Evolutionary conservation across 2,113 vertebrate genomes (phyloP), one percentile per base, ranked within the genome.

Genomic region (Ciconia maguari): DNA sequence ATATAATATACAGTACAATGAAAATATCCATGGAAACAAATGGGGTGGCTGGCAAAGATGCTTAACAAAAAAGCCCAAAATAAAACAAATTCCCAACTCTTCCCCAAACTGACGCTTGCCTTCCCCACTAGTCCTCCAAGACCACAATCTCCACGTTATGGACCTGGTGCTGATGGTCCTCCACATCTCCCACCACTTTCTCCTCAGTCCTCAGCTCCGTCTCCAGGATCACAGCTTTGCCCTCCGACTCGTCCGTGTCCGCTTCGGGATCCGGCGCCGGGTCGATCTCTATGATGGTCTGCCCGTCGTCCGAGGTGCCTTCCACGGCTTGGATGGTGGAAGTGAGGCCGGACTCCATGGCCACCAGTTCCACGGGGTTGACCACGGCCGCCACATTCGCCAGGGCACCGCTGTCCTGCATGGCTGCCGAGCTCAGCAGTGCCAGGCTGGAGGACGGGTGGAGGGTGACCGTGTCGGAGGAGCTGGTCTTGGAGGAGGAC

Each of bases 261-360:
- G 98, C 98, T 97, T 99, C 98, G 78, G 98, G 98, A 54, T 98
- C 98, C 0, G 98, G 98, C 0, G 98, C 98, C 0, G 99, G 99
- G 94, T 99, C 98, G 48, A 99, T 99, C 97, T 99, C 99, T 55
- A 99, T 99, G 97, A 99, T 99, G 30, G 98, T 99, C 86, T 98
- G 98, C 62, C 98, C 97, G 5, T 98, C 98, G 0, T 98, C 97
- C 0, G 98, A 98, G 72, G 98, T 97, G 90, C 98, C 97, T 87
- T 99, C 99, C 71, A 98, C 98, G 5, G 98, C 97, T 78, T 98
- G 98, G 93, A 98, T 98, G 58, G 98, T 96, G 11, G 98, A 98
- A 38, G 98, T 97, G 90, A 98, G 97, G 83, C 98, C 98, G 0
- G 98, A 98, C 64, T 98, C 98, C 97, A 99, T 98, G 65, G 99